phyloP scores from a whole-genome alignment of 1,140 invertebrate genomes.

The Amphibalanus amphitrite region DNA sequence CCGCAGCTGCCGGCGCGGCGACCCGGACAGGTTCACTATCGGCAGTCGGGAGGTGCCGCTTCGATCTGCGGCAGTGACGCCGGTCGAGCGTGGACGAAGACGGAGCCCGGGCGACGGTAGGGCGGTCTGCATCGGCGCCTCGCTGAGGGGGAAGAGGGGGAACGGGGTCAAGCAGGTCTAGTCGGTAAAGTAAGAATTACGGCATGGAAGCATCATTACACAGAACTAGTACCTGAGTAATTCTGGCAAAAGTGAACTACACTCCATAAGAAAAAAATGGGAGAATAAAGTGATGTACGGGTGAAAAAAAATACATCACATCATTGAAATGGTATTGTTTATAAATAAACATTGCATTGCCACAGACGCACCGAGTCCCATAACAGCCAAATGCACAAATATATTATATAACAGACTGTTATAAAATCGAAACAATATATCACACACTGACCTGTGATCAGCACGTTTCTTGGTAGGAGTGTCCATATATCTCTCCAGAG shows the following conservation, averaged over 20 bases:
- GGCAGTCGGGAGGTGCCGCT: not conserved
- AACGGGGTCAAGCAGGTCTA: not conserved
- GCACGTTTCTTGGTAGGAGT: not conserved
- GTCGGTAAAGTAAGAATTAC: no score
- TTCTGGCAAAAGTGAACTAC: no score
- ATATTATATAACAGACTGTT: no score
- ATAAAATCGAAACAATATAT: not conserved
- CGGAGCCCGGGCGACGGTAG: not conserved
- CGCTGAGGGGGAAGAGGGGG: not conserved
- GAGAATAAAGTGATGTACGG: no score
- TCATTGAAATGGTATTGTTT: no score
- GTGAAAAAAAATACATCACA: no score
- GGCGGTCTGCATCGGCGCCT: not conserved
- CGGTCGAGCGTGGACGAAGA: not conserved
- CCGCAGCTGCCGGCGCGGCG: not conserved
- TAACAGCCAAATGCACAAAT: no score
- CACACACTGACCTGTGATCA: not conserved
- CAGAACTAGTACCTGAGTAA: no score
- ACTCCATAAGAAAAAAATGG: no score
- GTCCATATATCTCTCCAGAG: not conserved
- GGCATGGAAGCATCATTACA: no score
- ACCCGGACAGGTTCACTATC: not conserved
- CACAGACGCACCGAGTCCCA: no score
- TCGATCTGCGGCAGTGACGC: not conserved
- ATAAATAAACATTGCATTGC: no score